A percentile compares a stretch with the other conserved stretches of the same genome.
Conservation (phyloP, 2,797 vertebrate genomes). For the Darevskia mixta region DNA sequence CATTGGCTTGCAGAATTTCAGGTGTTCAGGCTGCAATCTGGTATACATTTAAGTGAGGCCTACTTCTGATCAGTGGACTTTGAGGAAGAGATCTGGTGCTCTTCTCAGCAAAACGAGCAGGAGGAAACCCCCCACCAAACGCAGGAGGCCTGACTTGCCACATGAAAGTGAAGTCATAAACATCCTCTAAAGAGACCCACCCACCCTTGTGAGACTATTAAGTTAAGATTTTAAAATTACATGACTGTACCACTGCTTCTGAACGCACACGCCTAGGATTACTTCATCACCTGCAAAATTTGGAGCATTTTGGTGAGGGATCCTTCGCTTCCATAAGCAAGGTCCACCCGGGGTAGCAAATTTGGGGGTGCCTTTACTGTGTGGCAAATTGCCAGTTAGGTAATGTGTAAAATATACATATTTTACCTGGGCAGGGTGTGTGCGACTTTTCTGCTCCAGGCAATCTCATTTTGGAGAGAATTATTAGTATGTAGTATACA, state of each 20-base stretch:
- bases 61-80: too few relatives aligned
- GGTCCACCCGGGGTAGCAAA: not conserved
- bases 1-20: not conserved
- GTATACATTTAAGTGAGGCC: too few relatives aligned
- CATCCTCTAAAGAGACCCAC: too few relatives aligned
- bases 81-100: too few relatives aligned
- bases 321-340: not conserved
- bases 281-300: not conserved
- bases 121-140: too few relatives aligned
- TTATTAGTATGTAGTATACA: too few relatives aligned
- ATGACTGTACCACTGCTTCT: not conserved
- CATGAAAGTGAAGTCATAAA: too few relatives aligned
- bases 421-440: not conserved
- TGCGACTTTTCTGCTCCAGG: not conserved
- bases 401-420: not conserved
- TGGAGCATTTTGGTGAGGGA: not conserved
- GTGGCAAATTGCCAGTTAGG: not conserved
- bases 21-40: not conserved
- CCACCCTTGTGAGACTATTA: too few relatives aligned
- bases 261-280: not conserved
- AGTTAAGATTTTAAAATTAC: too few relatives aligned
- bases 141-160: too few relatives aligned
- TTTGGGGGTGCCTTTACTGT: not conserved
- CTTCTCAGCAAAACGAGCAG: too few relatives aligned
- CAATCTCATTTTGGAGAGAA: too few relatives aligned